Evolutionary conservation across 2,888 invertebrate genomes (phyloP), one percentile per base, ranked within the genome.

Genomic region (Psylliodes chrysocephalus): DNA sequence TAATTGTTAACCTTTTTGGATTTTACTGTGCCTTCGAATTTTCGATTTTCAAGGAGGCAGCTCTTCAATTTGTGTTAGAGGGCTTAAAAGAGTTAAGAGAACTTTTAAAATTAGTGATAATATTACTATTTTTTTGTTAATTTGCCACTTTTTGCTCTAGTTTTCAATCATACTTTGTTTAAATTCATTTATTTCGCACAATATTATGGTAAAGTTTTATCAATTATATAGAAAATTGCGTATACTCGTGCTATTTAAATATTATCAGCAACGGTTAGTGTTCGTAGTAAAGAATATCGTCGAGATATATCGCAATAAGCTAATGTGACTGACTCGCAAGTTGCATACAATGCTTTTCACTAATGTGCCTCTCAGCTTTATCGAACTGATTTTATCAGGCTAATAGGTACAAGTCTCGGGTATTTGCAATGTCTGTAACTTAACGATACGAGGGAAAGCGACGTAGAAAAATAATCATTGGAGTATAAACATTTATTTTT

Each of bases 331-430:
- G 12, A 52, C 33, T 4, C 15, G 19, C 38, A 52, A 38, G 12
- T 19, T 38, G 52, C 52, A 38, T 35, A 52, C 52, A 52, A 52
- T 52, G 22, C 52, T 18, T 22, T 38, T 52, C 40, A 40, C 53
- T 53, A 40, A 53, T 53, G 53, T 38, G 35, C 19, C 35, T 52
- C 14, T 38, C 38, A 19, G 30, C 35, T 52, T 53, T 53, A 53
- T 53, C 40, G 19, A 38, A 28, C 19, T 12, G 53, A 53, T 53
- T 53, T 53, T 53, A 53, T 53, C 53, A 40, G n/a, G 14, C 19
- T 53, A 53, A 53, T 40, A 38, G 22, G 22, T 22, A 53, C 53
- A 53, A 40, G 40, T 53, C 38, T 3, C 12, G 12, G 22, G 53
- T 22, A 53, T 53, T 53, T 25, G 12, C 49, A n/a, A 17, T 17